A percentile compares a stretch with the other conserved stretches of the same genome.
phyloP scores from a whole-genome alignment of 2,797 vertebrate species.

The Scyliorhinus canicula region DNA sequence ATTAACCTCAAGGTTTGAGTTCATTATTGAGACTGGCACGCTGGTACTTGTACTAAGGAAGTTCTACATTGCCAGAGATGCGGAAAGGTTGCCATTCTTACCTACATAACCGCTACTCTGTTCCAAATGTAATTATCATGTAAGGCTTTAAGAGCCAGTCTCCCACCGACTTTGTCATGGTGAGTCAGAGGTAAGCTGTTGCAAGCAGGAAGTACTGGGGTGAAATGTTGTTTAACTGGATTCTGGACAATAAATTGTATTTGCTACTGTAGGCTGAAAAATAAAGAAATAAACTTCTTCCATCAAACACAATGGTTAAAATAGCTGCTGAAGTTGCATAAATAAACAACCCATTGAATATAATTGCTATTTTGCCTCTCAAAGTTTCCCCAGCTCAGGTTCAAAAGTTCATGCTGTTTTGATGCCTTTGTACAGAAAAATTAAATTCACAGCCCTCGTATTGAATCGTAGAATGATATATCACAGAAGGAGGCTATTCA shows the following conservation, averaged over 20 bases:
- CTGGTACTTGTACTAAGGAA: not conserved
- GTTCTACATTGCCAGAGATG: not conserved
- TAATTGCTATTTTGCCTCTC: constrained; percentile 31
- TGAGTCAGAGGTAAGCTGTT: not conserved
- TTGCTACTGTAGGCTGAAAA: not conserved
- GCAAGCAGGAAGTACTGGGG: not conserved
- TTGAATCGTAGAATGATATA: not conserved
- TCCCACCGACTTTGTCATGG: not conserved
- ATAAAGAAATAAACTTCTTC: constrained; percentile 20
- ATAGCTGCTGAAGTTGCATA: constrained; percentile 24
- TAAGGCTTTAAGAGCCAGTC: not conserved
- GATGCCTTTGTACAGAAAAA: not conserved
- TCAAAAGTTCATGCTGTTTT: constrained; percentile 32
- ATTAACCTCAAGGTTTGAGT: not conserved
- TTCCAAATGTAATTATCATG: not conserved
- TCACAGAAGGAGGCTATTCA: not conserved
- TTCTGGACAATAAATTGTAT: constrained; percentile 21
- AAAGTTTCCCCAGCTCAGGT: constrained; percentile 19
- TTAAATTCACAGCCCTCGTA: not conserved
- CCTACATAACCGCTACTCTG: not conserved
- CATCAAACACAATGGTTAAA: constrained; percentile 31
- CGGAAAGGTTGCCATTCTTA: not conserved
- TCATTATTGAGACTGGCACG: not conserved
- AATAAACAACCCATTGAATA: constrained; percentile 29
- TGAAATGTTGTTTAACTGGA: constrained; percentile 20